These are phyloP conservation scores for Astropecten irregularis DNA, from an alignment of 53 echinoderm and acorn worm genomes.

Conservation along the genomic window DNA sequence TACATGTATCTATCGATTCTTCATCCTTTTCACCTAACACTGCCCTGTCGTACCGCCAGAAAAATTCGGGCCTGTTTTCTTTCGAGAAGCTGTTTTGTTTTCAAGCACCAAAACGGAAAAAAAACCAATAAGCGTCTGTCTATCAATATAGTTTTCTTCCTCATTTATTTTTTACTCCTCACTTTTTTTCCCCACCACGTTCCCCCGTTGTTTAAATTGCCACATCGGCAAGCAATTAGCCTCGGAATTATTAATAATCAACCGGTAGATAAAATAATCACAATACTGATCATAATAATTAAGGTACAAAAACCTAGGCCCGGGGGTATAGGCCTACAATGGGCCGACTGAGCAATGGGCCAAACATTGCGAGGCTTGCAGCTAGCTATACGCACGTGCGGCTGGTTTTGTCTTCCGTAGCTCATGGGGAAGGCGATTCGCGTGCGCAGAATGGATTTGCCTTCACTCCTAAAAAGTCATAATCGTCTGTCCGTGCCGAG, in stretches of 20 bases:
- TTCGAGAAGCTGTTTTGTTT: slow-evolving; percentile 8
- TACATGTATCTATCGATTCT: no score
- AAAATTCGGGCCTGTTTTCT: no score
- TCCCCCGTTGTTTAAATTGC: slow-evolving; percentile 1
- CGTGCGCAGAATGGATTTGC: slow-evolving; percentile 24
- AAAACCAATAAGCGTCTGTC: no score
- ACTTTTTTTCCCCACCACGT: background rate
- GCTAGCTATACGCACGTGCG: slow-evolving; percentile 30
- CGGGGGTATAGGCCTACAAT: no score
- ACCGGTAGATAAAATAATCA: no score
- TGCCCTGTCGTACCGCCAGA: background rate
- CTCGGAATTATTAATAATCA: slow-evolving; percentile 40
- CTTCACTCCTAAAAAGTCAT: slow-evolving; percentile 52
- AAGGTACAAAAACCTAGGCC: no score
- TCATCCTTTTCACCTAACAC: no score
- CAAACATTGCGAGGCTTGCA: no score
- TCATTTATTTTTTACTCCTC: background rate
- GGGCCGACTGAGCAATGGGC: background rate
- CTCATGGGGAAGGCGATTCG: slow-evolving; percentile 37
- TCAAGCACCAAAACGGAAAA: slow-evolving; percentile 24
- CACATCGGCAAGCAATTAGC: slow-evolving; percentile 34
- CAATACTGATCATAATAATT: no score
- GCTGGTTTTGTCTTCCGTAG: slow-evolving; percentile 43
- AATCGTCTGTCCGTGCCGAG: background rate
- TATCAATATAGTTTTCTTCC: no score